Evolutionary conservation across 2,113 vertebrate species (phyloP).

Genomic region (Chloroceryle aenea): DNA sequence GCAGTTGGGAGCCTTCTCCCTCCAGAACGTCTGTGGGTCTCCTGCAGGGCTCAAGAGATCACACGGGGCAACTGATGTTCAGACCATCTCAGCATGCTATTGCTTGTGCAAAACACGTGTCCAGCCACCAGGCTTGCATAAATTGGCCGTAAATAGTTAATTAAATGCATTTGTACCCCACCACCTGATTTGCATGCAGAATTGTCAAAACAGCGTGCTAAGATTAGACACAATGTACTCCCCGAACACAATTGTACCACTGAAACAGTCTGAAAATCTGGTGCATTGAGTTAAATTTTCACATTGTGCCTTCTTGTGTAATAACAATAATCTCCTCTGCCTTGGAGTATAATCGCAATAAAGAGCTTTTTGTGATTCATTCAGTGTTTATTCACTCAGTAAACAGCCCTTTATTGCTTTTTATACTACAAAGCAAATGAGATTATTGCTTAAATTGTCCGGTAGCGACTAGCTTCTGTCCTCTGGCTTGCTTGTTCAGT

Average conservation of each 20-base stretch:
- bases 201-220: slow-evolving; percentile 62
- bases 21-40: background rate
- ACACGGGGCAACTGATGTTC: background rate
- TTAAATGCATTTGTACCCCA: slow-evolving; percentile 71
- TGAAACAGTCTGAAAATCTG: slow-evolving; percentile 66
- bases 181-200: slow-evolving; percentile 70
- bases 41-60: background rate
- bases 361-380: slow-evolving; percentile 77
- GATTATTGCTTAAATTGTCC: slow-evolving; percentile 78
- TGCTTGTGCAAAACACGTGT: slow-evolving; percentile 59
- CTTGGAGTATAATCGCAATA: slow-evolving; percentile 72
- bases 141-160: slow-evolving; percentile 68
- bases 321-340: slow-evolving; percentile 72
- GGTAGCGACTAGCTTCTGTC: slow-evolving; percentile 68
- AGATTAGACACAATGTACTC: slow-evolving; percentile 71
- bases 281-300: slow-evolving; percentile 72
- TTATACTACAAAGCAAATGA: slow-evolving; percentile 78
- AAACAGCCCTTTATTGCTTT: slow-evolving; percentile 78
- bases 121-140: slow-evolving; percentile 58
- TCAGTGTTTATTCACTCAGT: slow-evolving; percentile 76
- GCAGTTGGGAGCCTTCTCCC: background rate
- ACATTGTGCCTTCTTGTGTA: slow-evolving; percentile 73
- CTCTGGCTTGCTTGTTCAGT: slow-evolving; percentile 69
- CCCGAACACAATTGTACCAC: slow-evolving; percentile 53
- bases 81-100: slow-evolving; percentile 23